Percentiles rank a stretch among this genome's conserved stretches.
Evolutionary conservation across 2,888 invertebrate species (phyloP).

Genomic region (Eutolmus rufibarbis): DNA sequence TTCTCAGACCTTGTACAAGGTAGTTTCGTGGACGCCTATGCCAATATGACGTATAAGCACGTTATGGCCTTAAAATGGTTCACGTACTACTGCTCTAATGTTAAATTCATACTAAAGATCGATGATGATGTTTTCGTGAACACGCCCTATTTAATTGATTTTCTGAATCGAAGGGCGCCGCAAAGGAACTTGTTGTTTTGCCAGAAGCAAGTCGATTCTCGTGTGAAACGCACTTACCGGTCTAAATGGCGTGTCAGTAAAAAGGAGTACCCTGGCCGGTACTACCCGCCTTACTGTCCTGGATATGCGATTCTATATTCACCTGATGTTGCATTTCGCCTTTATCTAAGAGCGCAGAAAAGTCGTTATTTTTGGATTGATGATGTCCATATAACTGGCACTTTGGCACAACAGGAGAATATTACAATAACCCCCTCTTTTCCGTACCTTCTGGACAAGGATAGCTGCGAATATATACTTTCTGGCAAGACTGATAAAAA

Average conservation of each 20-base stretch:
- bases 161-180: slow-evolving; percentile 54
- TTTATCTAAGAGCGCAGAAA: slow-evolving; percentile 69
- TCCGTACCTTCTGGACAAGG: slow-evolving; percentile 53
- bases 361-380: slow-evolving; percentile 83
- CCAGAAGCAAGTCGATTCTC: slow-evolving; percentile 64
- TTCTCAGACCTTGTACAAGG: slow-evolving; percentile 79
- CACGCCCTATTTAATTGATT: slow-evolving; percentile 68
- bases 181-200: slow-evolving; percentile 71
- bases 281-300: slow-evolving; percentile 79
- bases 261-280: slow-evolving; percentile 69
- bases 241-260: slow-evolving; percentile 81
- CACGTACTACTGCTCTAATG: slow-evolving; percentile 72
- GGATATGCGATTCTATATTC: slow-evolving; percentile 77
- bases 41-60: slow-evolving; percentile 85
- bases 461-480: slow-evolving; percentile 9
- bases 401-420: slow-evolving; percentile 65
- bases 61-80: slow-evolving; percentile 84
- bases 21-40: slow-evolving; percentile 77
- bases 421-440: slow-evolving; percentile 62
- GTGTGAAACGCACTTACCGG: slow-evolving; percentile 69
- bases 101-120: slow-evolving; percentile 74
- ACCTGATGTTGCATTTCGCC: slow-evolving; percentile 67
- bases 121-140: slow-evolving; percentile 83
- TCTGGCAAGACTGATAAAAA: slow-evolving; percentile 51
- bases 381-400: slow-evolving; percentile 80